Percentiles rank a stretch among this genome's conserved stretches.
These are phyloP conservation scores for Probosciger aterrimus DNA, from an alignment of 2,113 vertebrate genomes.

Conservation along the genomic window DNA sequence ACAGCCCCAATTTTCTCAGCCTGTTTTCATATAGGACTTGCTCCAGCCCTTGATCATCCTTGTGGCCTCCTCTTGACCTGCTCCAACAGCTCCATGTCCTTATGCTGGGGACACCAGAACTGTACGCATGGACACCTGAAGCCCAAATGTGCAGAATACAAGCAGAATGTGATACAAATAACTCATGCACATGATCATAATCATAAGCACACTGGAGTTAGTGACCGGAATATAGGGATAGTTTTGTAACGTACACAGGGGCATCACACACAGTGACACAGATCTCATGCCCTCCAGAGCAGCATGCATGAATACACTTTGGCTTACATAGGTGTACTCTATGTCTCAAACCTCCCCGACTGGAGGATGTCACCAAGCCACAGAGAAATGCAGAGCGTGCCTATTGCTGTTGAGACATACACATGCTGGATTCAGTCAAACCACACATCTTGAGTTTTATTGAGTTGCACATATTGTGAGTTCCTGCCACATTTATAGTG, in stretches of 20 bases:
- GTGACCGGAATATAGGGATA: not conserved
- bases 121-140: not conserved
- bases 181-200: not conserved
- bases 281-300: not conserved
- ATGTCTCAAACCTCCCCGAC: not conserved
- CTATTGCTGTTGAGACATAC: not conserved
- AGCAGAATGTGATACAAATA: not conserved
- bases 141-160: not conserved
- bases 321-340: not conserved
- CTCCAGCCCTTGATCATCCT: not conserved
- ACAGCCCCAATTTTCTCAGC: not conserved
- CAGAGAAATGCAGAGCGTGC: not conserved
- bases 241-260: not conserved
- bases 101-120: not conserved
- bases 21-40: not conserved
- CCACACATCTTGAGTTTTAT: not conserved
- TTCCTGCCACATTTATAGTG: not conserved
- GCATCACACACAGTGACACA: not conserved
- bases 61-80: not conserved
- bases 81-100: not conserved
- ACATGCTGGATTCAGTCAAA: not conserved
- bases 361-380: not conserved
- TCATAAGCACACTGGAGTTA: not conserved
- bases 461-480: not conserved
- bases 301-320: not conserved